phyloP scores from a whole-genome alignment of 1,140 invertebrate genomes.

The Nephila pilipes region DNA sequence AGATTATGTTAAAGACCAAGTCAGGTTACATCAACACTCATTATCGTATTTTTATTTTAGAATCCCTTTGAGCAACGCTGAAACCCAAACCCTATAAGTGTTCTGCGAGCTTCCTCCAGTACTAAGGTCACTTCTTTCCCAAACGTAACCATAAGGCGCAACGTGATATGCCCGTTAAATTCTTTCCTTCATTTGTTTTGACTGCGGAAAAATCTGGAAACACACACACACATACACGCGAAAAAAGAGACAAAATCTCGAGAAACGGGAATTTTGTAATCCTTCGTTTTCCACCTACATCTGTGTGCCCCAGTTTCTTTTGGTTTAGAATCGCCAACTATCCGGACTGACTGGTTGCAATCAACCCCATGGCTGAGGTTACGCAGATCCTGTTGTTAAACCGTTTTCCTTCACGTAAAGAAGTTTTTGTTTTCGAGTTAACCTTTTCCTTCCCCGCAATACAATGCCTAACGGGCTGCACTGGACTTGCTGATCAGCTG shows the following conservation, averaged over 20 bases:
- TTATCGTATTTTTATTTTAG: too few relatives aligned
- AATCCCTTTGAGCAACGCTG: neutral
- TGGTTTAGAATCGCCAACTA: neutral
- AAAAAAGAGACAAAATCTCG: neutral
- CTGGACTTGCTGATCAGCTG: neutral
- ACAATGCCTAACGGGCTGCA: neutral
- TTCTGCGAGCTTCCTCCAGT: neutral
- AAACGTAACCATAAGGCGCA: neutral
- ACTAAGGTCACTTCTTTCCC: conserved; percentile 18
- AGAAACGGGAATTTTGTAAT: conserved; percentile 21
- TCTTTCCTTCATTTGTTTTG: neutral
- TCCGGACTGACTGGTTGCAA: conserved; percentile 36
- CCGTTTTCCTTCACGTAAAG: neutral
- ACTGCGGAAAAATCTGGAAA: conserved; percentile 5
- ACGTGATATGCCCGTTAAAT: neutral
- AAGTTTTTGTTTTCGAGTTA: conserved; percentile 21
- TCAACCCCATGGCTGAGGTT: neutral
- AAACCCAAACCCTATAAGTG: neutral
- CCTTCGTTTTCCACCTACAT: conserved; percentile 21
- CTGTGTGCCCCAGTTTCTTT: conserved; percentile 36
- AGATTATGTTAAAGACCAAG: too few relatives aligned
- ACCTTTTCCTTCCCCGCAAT: neutral
- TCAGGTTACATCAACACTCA: too few relatives aligned
- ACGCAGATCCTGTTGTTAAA: conserved; percentile 31
- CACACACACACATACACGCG: too few relatives aligned